Evolutionary conservation across 2,888 invertebrate genomes (phyloP), one percentile per base, ranked within the genome.

Genomic region (Sussaba pulchella): DNA sequence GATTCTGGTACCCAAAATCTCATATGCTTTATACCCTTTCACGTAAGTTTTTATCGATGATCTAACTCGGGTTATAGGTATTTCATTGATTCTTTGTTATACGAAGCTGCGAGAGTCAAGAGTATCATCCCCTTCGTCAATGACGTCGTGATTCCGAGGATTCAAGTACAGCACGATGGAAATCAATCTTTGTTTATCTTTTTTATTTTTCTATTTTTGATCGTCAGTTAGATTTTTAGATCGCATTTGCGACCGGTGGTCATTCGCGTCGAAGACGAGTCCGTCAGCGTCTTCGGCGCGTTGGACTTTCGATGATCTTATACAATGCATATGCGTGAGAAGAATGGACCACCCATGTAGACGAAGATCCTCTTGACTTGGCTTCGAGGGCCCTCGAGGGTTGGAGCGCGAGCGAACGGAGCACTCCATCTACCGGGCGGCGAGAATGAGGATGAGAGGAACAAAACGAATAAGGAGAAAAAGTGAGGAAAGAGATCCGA

Each of bases 261-360:
- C 54, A 69, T 69, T 31, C 54, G 6, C 24, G 21, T 52, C 26
- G 26, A 24, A 50, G 50, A 26, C 57, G n/a, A 24, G 52, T 43
- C 26, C 69, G 19, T 43, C 54, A 66, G 72, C 61, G 83, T 81
- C 78, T 75, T 85, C 82, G 82, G 83, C 81, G 83, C 84, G 84
- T 85, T 81, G 80, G 77, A 81, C 82, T 84, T 83, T 78, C 74
- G 82, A 82, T 81, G 81, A 84, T 84, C 83, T 83, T 87, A 84
- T 83, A 84, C 88, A 90, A 91, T 90, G 90, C 88, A 90, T 90
- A 87, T 89, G 88, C 88, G 88, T 86, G 87, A 88, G 88, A 90
- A 89, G 91, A 89, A 91, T 88, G 91, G 92, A 91, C 92, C 92
- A 92, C 92, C 92, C 92, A 92, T 89, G 88, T 88, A 84, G 91